These are phyloP conservation scores for Lagenorhynchus albirostris DNA, from an alignment of 2,113 vertebrate species.

Conservation along the genomic window DNA sequence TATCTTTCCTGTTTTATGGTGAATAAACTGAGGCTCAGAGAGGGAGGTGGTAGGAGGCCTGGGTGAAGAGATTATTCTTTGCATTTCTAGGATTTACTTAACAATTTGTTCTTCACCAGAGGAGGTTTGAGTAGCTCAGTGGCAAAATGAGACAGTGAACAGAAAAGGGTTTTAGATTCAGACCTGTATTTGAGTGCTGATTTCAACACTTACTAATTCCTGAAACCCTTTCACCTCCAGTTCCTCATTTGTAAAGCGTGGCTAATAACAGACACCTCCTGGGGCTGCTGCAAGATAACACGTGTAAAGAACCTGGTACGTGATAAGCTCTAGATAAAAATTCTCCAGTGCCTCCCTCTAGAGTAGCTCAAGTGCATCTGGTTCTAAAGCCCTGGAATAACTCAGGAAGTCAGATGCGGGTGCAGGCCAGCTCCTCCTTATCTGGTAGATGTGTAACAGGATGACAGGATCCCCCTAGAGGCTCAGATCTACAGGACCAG, in stretches of 20 bases:
- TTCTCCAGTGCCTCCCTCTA: slow-evolving; percentile 4
- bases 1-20: not conserved
- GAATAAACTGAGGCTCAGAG: not conserved
- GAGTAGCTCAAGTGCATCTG: not conserved
- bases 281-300: slow-evolving; percentile 9
- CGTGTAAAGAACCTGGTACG: slow-evolving; percentile 28
- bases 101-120: not conserved
- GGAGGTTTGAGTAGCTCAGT: not conserved
- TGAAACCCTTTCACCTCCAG: not conserved
- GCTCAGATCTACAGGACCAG: not conserved
- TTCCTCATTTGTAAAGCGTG: slow-evolving; percentile 62
- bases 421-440: not conserved
- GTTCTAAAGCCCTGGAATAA: slow-evolving; percentile 20
- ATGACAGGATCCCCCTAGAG: not conserved
- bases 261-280: slow-evolving; percentile 12
- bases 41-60: not conserved
- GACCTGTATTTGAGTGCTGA: not conserved
- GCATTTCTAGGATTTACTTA: not conserved
- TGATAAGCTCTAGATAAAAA: slow-evolving; percentile 23
- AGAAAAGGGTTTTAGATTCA: not conserved
- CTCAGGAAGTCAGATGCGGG: slow-evolving; percentile 3
- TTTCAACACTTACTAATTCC: slow-evolving; percentile 39
- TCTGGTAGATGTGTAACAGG: not conserved
- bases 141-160: not conserved
- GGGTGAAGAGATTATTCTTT: not conserved